Base-by-base conservation (phyloP, 2,888 invertebrate species). In the Pharmacophagus antenor region DNA sequence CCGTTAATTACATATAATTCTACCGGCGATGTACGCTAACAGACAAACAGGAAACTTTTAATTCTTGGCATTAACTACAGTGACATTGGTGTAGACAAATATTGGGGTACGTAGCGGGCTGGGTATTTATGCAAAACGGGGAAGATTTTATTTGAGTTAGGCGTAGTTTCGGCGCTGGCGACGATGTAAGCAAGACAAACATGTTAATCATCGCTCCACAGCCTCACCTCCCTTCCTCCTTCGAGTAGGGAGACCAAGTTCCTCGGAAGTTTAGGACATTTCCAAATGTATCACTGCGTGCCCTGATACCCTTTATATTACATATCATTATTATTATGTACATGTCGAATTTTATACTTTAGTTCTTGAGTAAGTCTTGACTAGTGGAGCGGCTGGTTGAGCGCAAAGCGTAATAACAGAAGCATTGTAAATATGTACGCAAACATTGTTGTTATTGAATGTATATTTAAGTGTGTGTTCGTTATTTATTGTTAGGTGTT, bases 131-230 rank as follows among this genome's bases (percentile, higher is more conserved):
- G 87, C 86, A 85, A 88, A 88, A 84, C 81, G 82, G 74, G 81
- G 77, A 74, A 76, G 83, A 88, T 87, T 89, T 88, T 89, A 88
- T 89, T 88, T 88, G 85, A 89, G 82, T 89, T 88, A 77, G 80
- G 76, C 83, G 84, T 86, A 88, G 88, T 89, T 89, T 84, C 77
- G 80, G 80, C 81, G 81, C 82, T 80, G 77, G 82, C 83, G 84
- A 82, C 86, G 88, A 85, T 83, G 87, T 86, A 86, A 85, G 85
- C 81, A 88, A 89, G 85, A 86, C 88, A 89, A 89, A 89, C 88
- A 89, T 85, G 88, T 84, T 88, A 88, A 89, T 88, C 87, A 86
- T 77, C 81, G 78, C 78, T 82, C 71, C 72, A 63, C 65, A 66
- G 65, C 62, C 63, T 61, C 67, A 55, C 61, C 66, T 60, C 64